These are phyloP conservation scores for Emydoidea blandingii DNA, from an alignment of 2,797 vertebrate species.

Conservation along the genomic window DNA sequence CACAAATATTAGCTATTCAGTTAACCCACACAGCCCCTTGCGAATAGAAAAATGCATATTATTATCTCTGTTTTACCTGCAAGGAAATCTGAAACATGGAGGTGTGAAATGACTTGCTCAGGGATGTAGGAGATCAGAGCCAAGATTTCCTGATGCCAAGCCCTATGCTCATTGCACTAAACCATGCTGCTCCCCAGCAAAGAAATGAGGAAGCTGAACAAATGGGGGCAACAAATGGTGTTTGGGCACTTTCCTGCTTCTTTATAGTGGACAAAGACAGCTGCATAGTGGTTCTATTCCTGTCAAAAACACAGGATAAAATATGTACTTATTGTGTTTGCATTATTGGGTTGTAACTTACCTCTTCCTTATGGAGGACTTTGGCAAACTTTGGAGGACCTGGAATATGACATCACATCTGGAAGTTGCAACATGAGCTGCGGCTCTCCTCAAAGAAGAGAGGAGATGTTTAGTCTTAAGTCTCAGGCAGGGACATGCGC, in stretches of 20 bases:
- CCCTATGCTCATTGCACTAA: background rate
- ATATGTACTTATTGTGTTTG: background rate
- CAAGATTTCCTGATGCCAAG: background rate
- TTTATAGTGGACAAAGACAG: background rate
- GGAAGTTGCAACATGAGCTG: background rate
- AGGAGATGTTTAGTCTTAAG: background rate
- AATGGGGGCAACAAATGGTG: accelerated
- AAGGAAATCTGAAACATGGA: background rate
- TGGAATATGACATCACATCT: accelerated
- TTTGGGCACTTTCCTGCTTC: background rate
- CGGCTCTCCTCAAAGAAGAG: background rate
- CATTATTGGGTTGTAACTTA: background rate
- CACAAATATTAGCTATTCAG: background rate
- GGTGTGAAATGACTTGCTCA: background rate
- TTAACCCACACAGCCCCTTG: background rate
- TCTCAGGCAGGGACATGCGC: background rate
- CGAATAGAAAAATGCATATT: background rate
- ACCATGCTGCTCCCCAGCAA: background rate
- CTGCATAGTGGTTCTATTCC: background rate
- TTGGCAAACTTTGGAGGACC: background rate
- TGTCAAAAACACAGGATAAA: background rate
- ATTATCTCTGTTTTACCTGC: background rate
- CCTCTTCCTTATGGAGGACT: background rate
- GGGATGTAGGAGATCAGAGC: background rate
- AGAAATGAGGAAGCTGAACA: background rate